Evolutionary conservation across 2,888 invertebrate genomes (phyloP), one percentile per base, ranked within the genome.

Genomic region (Yponomeuta cagnagella): DNA sequence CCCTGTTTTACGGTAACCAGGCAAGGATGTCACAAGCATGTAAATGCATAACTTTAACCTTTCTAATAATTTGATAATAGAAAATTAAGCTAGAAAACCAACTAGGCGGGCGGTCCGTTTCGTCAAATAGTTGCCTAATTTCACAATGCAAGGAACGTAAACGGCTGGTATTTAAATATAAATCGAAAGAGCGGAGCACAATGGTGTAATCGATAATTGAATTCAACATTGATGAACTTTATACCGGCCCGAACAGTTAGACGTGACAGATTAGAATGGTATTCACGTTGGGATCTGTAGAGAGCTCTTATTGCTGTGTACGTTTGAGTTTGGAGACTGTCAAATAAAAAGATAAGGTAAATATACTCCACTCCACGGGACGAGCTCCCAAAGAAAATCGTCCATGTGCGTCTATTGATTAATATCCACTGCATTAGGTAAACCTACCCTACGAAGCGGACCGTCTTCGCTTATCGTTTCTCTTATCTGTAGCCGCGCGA

Each of bases 161-260:
- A 90, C 82, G 88, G 79, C 79, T 91, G 91, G 87, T 92, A 92
- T 92, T 92, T 92, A 91, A 91, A 91, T 92, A 90, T 91, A 89
- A 90, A 90, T 89, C 89, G 90, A 90, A 88, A 88, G 90, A 89
- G 84, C 87, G 82, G 85, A 90, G 88, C 82, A 91, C 91, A 92
- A 92, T 92, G 89, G 89, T 89, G 91, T 90, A 91, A 91, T 90
- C 90, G 91, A 87, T 91, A 92, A 92, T 92, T 92, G 91, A 92
- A 92, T 92, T 91, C 90, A 90, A 88, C 87, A 89, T 88, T 92
- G 92, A 91, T 92, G 92, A 92, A 91, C 92, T 92, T 91, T 92
- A 92, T 88, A 90, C 90, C 88, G 85, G 75, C 84, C 52, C 90
- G 89, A 90, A 90, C 91, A 87, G 88, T 81, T 85, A 86, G 84